Percentiles rank a stretch among this genome's conserved stretches.
Evolutionary conservation across 2,113 vertebrate genomes (phyloP).

Genomic region (Pionites leucogaster): DNA sequence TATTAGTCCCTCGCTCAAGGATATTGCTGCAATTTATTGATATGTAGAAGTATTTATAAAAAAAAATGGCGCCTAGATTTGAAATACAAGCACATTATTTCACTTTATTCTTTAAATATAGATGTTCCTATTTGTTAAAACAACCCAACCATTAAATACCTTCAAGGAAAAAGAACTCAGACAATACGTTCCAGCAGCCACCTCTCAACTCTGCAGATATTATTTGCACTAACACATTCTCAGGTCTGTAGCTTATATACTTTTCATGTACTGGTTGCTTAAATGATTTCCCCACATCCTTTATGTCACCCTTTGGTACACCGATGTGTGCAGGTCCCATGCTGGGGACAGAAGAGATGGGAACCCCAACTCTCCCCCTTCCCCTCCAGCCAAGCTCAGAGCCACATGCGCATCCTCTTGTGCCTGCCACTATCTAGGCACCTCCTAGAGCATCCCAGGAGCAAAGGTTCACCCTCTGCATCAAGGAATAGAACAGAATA

Average conservation of each 20-base stretch:
- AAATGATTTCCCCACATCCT: background rate
- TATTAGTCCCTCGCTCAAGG: background rate
- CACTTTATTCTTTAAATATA: background rate
- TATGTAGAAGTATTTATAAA: background rate
- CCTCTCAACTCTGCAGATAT: background rate
- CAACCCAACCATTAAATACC: background rate
- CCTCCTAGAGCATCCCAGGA: background rate
- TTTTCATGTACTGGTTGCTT: background rate
- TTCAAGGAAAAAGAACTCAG: background rate
- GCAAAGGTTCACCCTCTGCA: fast-evolving
- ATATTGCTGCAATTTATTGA: background rate
- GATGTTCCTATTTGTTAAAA: background rate
- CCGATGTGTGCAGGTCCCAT: fast-evolving
- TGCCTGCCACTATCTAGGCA: background rate
- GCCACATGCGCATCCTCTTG: fast-evolving
- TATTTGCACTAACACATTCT: background rate
- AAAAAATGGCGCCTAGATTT: background rate
- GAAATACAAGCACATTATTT: background rate
- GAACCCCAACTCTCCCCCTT: background rate
- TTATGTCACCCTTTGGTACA: background rate
- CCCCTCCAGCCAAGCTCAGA: background rate
- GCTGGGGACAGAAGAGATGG: no score
- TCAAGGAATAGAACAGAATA: background rate
- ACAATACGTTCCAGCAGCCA: background rate
- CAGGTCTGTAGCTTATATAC: background rate